Evolutionary conservation across 2,797 vertebrate genomes (phyloP).

Genomic region (Neoniphon sammara): DNA sequence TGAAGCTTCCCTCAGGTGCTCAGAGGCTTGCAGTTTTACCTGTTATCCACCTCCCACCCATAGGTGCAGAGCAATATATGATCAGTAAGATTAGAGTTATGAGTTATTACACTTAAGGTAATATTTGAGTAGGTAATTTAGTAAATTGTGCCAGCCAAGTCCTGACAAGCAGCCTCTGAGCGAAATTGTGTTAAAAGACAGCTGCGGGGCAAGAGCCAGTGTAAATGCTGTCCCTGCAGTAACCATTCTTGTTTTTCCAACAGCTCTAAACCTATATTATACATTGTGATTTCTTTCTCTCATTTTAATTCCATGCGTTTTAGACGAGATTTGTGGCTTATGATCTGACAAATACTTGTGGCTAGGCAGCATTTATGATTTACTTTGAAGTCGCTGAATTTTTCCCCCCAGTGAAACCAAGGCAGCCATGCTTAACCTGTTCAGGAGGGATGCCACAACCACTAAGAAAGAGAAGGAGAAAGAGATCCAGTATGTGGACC

Average conservation of each 20-base stretch:
- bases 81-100: too few relatives aligned
- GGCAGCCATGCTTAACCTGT: constrained; percentile 72
- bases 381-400: background rate
- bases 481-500: constrained; percentile 68
- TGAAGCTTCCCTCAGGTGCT: too few relatives aligned
- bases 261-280: background rate
- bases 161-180: too few relatives aligned
- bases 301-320: background rate
- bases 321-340: background rate
- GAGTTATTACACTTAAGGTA: too few relatives aligned
- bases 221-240: background rate
- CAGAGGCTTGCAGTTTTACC: too few relatives aligned
- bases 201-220: too few relatives aligned
- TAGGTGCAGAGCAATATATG: too few relatives aligned
- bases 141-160: too few relatives aligned
- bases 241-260: background rate
- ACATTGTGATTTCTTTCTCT: background rate
- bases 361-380: background rate
- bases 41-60: too few relatives aligned
- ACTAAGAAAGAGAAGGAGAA: constrained; percentile 76
- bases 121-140: too few relatives aligned
- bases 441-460: constrained; percentile 73
- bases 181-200: too few relatives aligned
- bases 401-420: constrained; percentile 65
- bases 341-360: constrained; percentile 6